Conservation (phyloP, 2,888 invertebrate species). For the Cartodere bifasciata region DNA sequence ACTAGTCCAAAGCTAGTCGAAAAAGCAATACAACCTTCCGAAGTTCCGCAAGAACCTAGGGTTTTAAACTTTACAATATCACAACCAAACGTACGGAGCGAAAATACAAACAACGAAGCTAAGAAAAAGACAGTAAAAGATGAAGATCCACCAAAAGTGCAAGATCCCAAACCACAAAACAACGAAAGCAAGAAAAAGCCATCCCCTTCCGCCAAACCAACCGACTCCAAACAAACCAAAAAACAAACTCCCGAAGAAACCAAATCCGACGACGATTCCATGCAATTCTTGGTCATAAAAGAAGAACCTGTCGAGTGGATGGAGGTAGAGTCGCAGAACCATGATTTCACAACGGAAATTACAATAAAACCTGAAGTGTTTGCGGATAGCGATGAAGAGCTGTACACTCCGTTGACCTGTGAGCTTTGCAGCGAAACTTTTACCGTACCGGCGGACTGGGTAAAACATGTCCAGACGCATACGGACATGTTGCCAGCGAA, state of each 20-base stretch:
- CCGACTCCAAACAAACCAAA: too few species aligned
- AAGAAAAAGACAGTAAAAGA: too few species aligned
- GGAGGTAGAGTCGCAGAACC: conserved; percentile 47
- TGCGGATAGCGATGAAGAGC: conserved; percentile 27
- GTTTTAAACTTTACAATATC: too few species aligned
- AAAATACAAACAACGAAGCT: too few species aligned
- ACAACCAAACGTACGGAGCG: too few species aligned
- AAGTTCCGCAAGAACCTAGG: too few species aligned
- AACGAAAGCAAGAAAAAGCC: too few species aligned
- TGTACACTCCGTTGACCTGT: conserved; percentile 66
- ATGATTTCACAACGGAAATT: conserved; percentile 49
- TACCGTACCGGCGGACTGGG: conserved; percentile 70
- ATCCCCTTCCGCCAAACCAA: too few species aligned
- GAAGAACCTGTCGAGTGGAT: conserved; percentile 66
- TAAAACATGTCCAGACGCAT: conserved; percentile 70
- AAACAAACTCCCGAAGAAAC: conserved; percentile 12
- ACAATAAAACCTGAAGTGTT: conserved; percentile 51
- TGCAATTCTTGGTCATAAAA: conserved; percentile 34
- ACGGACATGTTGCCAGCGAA: conserved; percentile 47
- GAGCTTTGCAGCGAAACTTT: conserved; percentile 76
- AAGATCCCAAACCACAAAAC: too few species aligned
- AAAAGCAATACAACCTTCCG: too few species aligned
- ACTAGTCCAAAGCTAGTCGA: too few species aligned
- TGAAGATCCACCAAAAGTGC: too few species aligned
- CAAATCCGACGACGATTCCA: conserved; percentile 16